Evolutionary conservation across 2,113 vertebrate species (phyloP).

Genomic region (Cisticola juncidis): DNA sequence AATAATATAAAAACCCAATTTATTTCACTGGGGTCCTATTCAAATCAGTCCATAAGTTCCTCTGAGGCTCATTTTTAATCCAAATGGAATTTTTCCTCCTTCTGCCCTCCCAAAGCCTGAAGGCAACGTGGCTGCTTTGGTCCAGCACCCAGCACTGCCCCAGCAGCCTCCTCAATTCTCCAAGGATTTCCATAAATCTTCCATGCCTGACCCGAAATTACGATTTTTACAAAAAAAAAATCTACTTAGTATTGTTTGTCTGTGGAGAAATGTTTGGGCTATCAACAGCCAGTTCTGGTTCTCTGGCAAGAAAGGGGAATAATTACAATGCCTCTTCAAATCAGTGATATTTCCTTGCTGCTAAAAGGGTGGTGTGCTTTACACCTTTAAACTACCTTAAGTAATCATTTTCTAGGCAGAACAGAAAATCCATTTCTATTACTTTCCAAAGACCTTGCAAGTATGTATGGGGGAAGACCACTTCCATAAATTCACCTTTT

Average conservation of each 20-base stretch:
- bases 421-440: constrained; percentile 58
- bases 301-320: background rate
- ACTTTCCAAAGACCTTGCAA: constrained; percentile 14
- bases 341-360: background rate
- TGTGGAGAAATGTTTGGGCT: background rate
- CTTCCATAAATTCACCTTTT: constrained; percentile 34
- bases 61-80: background rate
- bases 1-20: background rate
- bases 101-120: background rate
- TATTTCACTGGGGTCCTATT: background rate
- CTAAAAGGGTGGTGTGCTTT: background rate
- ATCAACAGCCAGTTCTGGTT: background rate
- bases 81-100: background rate
- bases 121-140: background rate
- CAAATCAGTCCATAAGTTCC: background rate
- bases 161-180: background rate
- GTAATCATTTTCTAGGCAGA: background rate
- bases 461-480: background rate
- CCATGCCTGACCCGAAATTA: background rate
- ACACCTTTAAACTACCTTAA: constrained; percentile 4
- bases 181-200: background rate
- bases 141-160: background rate
- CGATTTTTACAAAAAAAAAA: background rate
- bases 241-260: background rate
- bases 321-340: background rate